Evolutionary conservation across 2,888 invertebrate genomes (phyloP), one percentile per base, ranked within the genome.

Genomic region (Orchesella flavescens): DNA sequence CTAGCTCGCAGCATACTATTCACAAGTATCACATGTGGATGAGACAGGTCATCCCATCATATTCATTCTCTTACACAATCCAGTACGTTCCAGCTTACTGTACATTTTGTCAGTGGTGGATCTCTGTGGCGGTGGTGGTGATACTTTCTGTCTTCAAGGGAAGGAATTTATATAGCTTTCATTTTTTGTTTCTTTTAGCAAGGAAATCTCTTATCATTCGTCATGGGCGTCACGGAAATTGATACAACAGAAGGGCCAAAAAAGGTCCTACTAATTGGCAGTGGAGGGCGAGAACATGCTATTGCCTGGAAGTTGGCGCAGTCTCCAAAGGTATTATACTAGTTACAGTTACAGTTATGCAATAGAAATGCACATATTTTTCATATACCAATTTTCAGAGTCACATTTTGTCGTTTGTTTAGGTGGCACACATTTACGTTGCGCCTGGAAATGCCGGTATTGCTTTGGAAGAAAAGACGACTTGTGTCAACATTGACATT

Each of bases 251-350:
- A 19, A 13, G 72, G 68, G 1, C 71, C 86, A 59, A 86, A 92
- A 74, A 92, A 93, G 89, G 93, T 97, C 86, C 91, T 97, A 87
- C 93, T 99, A 74, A 93, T 99, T 89, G 99, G 99, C 17, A 93
- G 94, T 90, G 99, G 99, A 55, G 98, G 97, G 2, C 93, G 99
- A 87, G 99, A 99, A 91, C 98, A 99, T 91, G 97, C 97, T 4
- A 92, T 99, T 89, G 95, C 95, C 88, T 98, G 97, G 97, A 97
- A 97, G 91, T 91, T 99, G 59, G 92, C 95, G 0, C 94, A 96
- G 90, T 97, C 97, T 63, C 89, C 92, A 0, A 88, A 90, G 88
- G 92, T 91, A 89, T 72, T n/a, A 57, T 57, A 55, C 15, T 34
- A 7, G 73, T 7, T 34, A 34, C 34, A 55, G 72, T 78, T 24